Evolutionary conservation across 2,797 vertebrate species (phyloP).

Genomic region (Betta splendens): DNA sequence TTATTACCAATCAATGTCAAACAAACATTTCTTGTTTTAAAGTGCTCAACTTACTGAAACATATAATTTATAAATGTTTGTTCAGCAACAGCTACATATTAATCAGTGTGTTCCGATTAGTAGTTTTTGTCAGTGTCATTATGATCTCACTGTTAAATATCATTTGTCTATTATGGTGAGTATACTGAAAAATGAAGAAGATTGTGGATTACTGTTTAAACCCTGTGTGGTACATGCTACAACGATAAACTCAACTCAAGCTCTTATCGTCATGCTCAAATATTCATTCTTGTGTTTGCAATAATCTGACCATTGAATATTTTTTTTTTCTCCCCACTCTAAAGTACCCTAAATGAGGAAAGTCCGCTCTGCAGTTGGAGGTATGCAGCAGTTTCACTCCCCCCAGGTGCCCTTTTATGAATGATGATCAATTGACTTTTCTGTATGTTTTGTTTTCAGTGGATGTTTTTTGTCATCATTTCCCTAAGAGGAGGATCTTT

Average conservation of each 20-base stretch:
- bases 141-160: background rate
- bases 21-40: background rate
- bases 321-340: constrained; percentile 78
- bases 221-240: too few relatives aligned
- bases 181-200: constrained; percentile 28
- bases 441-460: constrained; percentile 57
- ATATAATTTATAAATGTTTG: too few relatives aligned
- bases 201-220: too few relatives aligned
- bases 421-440: constrained; percentile 45
- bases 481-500: constrained; percentile 20
- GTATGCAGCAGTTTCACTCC: constrained; percentile 77
- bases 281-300: constrained; percentile 34
- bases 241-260: background rate
- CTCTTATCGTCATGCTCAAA: constrained; percentile 20
- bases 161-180: constrained; percentile 38
- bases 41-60: background rate
- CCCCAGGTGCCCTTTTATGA: constrained; percentile 61
- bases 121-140: background rate
- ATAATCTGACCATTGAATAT: constrained; percentile 72
- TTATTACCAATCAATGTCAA: background rate
- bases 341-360: constrained; percentile 86
- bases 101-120: background rate
- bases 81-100: background rate
- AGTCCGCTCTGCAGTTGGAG: constrained; percentile 79
- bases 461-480: constrained; percentile 35